Conservation (phyloP, 2,797 vertebrate species). For the Rousettus madagascariensis region DNA sequence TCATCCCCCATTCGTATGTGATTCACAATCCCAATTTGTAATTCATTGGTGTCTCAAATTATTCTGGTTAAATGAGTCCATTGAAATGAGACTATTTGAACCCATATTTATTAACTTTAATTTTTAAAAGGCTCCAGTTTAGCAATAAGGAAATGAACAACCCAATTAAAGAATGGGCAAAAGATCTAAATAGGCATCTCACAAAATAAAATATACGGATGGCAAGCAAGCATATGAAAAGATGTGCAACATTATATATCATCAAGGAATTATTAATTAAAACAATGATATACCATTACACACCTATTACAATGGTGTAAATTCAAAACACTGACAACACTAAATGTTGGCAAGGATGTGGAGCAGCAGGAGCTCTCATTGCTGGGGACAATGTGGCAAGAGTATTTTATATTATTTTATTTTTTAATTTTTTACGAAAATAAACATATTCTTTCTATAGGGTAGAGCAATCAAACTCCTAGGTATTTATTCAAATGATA, state of each 20-base stretch:
- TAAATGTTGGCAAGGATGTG: not conserved
- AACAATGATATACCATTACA: not conserved
- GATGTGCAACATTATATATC: not conserved
- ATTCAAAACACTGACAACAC: not conserved
- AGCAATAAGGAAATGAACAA: not conserved
- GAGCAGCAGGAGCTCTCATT: not conserved
- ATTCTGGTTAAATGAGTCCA: not conserved
- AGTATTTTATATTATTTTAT: not conserved
- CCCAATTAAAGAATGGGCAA: not conserved
- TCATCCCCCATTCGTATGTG: not conserved
- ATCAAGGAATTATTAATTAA: not conserved
- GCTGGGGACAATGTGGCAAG: not conserved
- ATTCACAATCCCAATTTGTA: not conserved
- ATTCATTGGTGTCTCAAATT: not conserved
- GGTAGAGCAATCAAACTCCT: not conserved
- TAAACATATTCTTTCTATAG: not conserved
- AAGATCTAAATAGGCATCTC: not conserved
- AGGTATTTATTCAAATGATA: not conserved
- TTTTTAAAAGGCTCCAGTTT: not conserved
- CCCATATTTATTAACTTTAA: not conserved
- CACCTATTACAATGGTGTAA: not conserved
- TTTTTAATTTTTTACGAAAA: not conserved
- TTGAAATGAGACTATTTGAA: constrained; percentile 3
- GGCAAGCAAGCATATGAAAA: not conserved
- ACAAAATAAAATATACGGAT: not conserved